phyloP scores from a whole-genome alignment of 2,113 vertebrate species.

The Prunella fulvescens region DNA sequence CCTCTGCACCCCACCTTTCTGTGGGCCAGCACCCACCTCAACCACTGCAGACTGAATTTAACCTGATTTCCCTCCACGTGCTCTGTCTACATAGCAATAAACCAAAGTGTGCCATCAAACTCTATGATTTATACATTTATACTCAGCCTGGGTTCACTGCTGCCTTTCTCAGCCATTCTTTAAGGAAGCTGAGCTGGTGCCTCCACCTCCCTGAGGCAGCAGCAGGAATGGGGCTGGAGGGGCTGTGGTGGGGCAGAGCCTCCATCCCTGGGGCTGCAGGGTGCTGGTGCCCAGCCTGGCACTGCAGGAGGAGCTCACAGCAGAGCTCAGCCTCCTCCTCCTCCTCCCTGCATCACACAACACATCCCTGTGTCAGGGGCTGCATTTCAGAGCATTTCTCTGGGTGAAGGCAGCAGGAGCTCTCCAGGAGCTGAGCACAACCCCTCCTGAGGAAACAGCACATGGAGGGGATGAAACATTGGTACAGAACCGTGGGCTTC shows the following conservation, averaged over 20 bases:
- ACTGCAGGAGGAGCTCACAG: neutral
- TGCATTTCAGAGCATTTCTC: neutral
- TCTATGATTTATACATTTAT: fast-evolving
- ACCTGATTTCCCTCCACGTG: neutral
- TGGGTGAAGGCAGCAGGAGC: neutral
- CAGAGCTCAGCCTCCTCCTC: neutral
- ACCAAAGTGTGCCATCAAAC: neutral
- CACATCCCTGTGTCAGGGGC: neutral
- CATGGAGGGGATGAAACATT: neutral
- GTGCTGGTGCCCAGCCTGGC: neutral
- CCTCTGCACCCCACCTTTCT: neutral
- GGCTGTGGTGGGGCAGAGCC: neutral
- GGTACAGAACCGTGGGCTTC: fast-evolving
- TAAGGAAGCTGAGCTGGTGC: fast-evolving
- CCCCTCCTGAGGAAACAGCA: neutral
- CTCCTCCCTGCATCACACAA: neutral
- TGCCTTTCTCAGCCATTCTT: neutral
- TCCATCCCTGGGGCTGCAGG: neutral
- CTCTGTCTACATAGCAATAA: fast-evolving
- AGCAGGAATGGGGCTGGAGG: neutral
- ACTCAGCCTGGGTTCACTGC: neutral
- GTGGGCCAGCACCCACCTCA: neutral
- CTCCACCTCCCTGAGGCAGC: neutral
- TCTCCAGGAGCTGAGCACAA: neutral
- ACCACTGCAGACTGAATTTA: neutral